A percentile compares a stretch with the other conserved stretches of the same genome.
Evolutionary conservation across 2,888 invertebrate species (phyloP).

Genomic region (Lasioglossum morio): DNA sequence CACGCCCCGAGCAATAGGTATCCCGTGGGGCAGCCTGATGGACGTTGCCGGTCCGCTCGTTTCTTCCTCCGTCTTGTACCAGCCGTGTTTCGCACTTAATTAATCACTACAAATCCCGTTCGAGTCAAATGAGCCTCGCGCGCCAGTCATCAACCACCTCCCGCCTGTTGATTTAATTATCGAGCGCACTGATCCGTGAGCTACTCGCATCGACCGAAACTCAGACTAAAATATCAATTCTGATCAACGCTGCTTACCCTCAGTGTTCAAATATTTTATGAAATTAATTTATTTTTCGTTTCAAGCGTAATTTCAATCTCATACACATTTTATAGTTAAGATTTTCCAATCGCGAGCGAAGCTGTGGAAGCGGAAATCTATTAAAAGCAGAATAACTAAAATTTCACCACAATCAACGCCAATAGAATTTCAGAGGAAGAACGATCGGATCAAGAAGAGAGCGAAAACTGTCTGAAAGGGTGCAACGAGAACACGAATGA

Average conservation of each 20-base stretch:
- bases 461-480: not conserved
- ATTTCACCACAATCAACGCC: not conserved
- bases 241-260: not conserved
- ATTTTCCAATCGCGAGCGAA: not conserved
- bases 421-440: not conserved
- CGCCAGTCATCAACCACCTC: conserved; percentile 19
- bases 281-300: not conserved
- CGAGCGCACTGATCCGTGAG: conserved; percentile 6
- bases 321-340: too few relatives aligned
- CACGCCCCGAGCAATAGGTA: conserved; percentile 67
- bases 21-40: conserved; percentile 76
- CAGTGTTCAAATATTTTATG: not conserved
- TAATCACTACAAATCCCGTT: conserved; percentile 63
- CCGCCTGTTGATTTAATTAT: conserved; percentile 43
- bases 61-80: conserved; percentile 63
- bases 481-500: not conserved
- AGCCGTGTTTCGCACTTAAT: conserved; percentile 61
- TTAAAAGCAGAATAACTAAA: not conserved
- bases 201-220: not conserved
- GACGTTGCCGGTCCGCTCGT: conserved; percentile 67
- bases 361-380: too few relatives aligned
- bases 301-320: not conserved
- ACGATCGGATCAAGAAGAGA: not conserved
- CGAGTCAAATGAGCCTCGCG: conserved; percentile 30
- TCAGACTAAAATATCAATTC: not conserved